phyloP scores from a whole-genome alignment of 2,113 vertebrate species.

The Heliornis fulica region DNA sequence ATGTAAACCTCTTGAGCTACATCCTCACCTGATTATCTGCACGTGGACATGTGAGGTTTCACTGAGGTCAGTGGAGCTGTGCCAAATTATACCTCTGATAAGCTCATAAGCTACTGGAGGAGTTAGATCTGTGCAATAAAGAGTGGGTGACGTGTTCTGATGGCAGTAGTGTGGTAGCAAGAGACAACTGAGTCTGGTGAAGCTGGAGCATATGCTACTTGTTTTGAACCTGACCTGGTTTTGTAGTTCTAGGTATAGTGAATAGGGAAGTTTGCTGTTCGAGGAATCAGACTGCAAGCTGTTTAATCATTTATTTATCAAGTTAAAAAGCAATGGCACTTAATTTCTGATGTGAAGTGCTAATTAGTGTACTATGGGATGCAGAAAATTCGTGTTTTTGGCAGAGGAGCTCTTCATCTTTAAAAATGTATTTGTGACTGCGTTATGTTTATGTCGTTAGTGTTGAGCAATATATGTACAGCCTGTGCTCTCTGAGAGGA shows the following conservation, averaged over 20 bases:
- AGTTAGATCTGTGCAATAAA: background rate
- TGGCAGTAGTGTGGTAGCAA: fast-evolving
- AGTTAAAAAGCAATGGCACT: conserved; percentile 4
- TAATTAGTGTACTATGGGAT: conserved; percentile 32
- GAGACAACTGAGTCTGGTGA: background rate
- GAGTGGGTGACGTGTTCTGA: background rate
- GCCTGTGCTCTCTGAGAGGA: background rate
- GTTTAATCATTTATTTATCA: conserved; percentile 1
- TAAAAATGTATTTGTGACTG: background rate
- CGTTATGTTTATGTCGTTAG: background rate
- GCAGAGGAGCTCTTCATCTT: background rate
- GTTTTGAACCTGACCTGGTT: conserved; percentile 47
- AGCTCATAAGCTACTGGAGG: background rate
- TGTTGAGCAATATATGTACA: background rate
- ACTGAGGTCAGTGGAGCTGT: background rate
- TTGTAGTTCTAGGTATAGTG: background rate
- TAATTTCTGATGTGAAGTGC: background rate
- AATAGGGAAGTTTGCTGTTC: background rate
- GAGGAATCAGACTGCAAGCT: background rate
- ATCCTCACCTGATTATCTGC: background rate
- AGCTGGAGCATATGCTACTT: background rate
- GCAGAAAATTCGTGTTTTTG: background rate
- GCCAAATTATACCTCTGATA: background rate
- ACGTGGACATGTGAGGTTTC: background rate
- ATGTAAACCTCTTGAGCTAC: background rate